Evolutionary conservation across 2,888 invertebrate species (phyloP), one percentile per base, ranked within the genome.

Genomic region (Drosophila aldrichi): DNA sequence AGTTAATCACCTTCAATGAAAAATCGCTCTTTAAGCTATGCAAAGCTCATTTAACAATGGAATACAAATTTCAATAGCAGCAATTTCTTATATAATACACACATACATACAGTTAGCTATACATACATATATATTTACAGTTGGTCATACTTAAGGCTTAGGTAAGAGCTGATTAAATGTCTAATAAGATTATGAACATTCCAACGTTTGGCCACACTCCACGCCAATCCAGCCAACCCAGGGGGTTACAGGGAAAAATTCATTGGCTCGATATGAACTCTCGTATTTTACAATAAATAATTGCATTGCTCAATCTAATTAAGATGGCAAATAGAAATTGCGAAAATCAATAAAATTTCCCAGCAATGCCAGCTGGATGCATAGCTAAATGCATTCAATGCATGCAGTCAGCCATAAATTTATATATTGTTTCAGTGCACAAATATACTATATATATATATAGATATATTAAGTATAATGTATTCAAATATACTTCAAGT

Each of bases 261-360:
- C 22, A 16, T 16, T 44, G 44, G 22, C 14, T 44, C 22, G 25
- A 38, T 38, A 38, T 25, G 36, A 48, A 38, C 36, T 20, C 52
- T 38, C 36, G 14, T 36, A 58, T 36, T 58, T 58, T 16, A 58
- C 48, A 48, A 38, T 29, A 38, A 10, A 48, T 58, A 58, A 48
- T 58, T 48, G 25, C 9, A 38, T 58, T 58, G 18, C 25, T 20
- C 58, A 16, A 48, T 20, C 58, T 48, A 58, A 58, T 58, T 48
- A 46, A 58, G 48, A 48, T 5, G 46, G 25, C 58, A 38, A 38
- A 36, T 10, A 34, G 34, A 44, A 36, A 32, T 56, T 16, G 32
- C n/a, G n/a, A 34, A 25, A 58, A 48, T 58, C 57, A 38, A 58
- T 58, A n/a, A 38, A 14, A 46, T 36, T 46, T 38, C 57, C 36